Evolutionary conservation across 2,797 vertebrate genomes (phyloP), one percentile per base, ranked within the genome.

Genomic region (Oryzias dopingdopingensis): DNA sequence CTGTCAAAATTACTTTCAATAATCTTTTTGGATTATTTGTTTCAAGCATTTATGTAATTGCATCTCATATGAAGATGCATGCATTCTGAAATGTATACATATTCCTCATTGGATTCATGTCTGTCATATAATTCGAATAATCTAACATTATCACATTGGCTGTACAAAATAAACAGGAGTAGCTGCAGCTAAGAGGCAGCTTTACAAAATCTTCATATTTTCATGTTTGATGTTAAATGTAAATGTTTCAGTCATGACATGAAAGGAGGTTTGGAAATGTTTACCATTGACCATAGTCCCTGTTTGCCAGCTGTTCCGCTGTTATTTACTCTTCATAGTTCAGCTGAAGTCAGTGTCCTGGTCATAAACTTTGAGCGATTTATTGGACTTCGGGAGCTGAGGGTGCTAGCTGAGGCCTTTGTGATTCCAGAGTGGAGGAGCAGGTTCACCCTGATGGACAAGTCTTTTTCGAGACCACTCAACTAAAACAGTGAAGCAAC

Each of bases 281-380:
- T 53, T 14, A 40, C 13, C 17, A 52, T 52, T 45, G 29, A 56
- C 17, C 24, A 16, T 47, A 20, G 26, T 5, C 37, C 5, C 14
- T 42, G 32, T 37, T 46, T 60, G 20, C 15, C 51, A 16, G 14
- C 48, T 59, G 32, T 65, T 42, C 23, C 37, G 4, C 40, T 18
- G 15, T 0, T 72, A 10, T 74, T 61, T 59, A 57, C 60, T 37
- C n/a, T 60, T 43, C 0, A 10, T 14, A 0, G 3, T 17, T 65
- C 48, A 17, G 16, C 12, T 46, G 5, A 37, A 12, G 16, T 42
- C 65, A 48, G 3, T 42, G 64, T 40, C 42, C 59, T 1, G 7
- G 5, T 62, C 29, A 1, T 58, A 10, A 58, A 63, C 65, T 72
- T 67, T 70, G 23, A 5, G 53, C 4, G 1, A 40, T 16, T 57